phyloP scores from a whole-genome alignment of 2,888 invertebrate species.

The Chymomyza caudatula region DNA sequence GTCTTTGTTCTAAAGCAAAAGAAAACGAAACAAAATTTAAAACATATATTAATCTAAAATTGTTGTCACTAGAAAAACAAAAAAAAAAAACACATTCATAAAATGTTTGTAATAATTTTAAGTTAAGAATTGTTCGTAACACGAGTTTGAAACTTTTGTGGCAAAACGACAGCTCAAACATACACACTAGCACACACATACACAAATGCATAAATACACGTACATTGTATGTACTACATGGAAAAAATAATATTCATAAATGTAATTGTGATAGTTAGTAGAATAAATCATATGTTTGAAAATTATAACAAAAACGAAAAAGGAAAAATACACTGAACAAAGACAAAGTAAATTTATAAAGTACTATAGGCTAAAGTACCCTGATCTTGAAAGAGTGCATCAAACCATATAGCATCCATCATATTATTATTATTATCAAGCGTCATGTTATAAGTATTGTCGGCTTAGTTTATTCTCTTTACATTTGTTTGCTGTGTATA shows the following conservation, averaged over 20 bases:
- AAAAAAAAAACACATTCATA: not conserved
- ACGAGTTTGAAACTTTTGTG: conserved; percentile 28
- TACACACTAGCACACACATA: conserved; percentile 23
- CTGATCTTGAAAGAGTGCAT: not conserved
- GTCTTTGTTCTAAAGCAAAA: conserved; percentile 65
- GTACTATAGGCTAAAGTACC: not conserved
- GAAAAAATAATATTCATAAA: conserved; percentile 36
- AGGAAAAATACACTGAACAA: not conserved
- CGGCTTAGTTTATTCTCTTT: not conserved
- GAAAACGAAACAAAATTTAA: conserved; percentile 19
- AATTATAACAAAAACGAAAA: not conserved
- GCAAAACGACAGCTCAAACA: conserved; percentile 31
- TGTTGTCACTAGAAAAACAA: not conserved
- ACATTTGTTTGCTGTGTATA: not conserved
- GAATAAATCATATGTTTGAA: not conserved
- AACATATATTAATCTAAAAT: conserved; percentile 19
- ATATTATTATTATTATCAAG: not conserved
- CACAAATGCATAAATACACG: conserved; percentile 20
- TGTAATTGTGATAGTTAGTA: conserved; percentile 5
- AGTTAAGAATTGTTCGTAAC: conserved; percentile 29
- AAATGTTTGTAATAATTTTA: conserved; percentile 15
- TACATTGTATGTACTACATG: not conserved
- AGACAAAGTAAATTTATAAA: not conserved
- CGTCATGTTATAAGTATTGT: not conserved
- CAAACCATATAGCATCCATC: not conserved